A percentile compares a stretch with the other conserved stretches of the same genome.
Conservation (phyloP, 1,140 invertebrate genomes). For the Argopecten irradians region DNA sequence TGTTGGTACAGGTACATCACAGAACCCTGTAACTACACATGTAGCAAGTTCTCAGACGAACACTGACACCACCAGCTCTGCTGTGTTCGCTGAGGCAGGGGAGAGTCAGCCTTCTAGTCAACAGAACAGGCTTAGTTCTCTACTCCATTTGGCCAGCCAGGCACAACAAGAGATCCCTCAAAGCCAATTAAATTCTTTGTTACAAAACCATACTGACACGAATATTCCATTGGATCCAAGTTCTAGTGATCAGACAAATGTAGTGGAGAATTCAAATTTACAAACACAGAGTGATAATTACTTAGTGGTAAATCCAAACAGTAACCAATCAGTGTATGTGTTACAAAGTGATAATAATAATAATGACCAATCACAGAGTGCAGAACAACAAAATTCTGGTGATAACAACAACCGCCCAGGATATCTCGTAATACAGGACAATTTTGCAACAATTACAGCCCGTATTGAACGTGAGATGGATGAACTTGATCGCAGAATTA, state of each 20-base stretch:
- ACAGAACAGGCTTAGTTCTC: neutral
- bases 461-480: slow-evolving; percentile 63
- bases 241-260: neutral
- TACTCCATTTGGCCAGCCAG: neutral
- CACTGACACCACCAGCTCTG: neutral
- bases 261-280: neutral
- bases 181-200: neutral
- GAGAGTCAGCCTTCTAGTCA: neutral
- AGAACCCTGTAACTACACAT: neutral
- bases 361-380: neutral
- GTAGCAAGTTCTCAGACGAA: neutral
- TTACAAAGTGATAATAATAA: neutral
- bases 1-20: neutral
- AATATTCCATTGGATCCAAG: neutral
- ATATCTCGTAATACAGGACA: slow-evolving; percentile 48
- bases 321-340: neutral
- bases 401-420: slow-evolving; percentile 30
- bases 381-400: neutral
- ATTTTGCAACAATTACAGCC: slow-evolving; percentile 58
- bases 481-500: slow-evolving; percentile 61
- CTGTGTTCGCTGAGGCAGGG: neutral
- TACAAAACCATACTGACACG: neutral
- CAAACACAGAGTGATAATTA: neutral
- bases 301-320: neutral
- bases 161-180: neutral